A percentile compares a stretch with the other conserved stretches of the same genome.
These are phyloP conservation scores for Phyllostomus discolor DNA, from an alignment of 2,113 vertebrate genomes.

Conservation along the genomic window DNA sequence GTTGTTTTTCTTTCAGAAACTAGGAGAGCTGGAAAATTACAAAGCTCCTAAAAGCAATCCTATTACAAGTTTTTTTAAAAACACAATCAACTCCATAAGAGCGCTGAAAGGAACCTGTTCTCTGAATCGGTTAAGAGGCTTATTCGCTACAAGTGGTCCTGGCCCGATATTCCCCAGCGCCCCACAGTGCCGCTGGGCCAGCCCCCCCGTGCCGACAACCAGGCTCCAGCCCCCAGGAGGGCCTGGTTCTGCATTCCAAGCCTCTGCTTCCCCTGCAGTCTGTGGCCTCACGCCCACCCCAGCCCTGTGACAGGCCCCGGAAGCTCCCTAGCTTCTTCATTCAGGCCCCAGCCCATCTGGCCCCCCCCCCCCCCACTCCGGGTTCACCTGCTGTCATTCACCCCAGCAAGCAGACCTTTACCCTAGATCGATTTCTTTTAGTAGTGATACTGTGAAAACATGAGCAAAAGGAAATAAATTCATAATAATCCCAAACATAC, in stretches of 20 bases:
- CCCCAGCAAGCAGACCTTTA: background rate
- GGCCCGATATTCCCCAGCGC: background rate
- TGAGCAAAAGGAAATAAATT: background rate
- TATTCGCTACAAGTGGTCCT: background rate
- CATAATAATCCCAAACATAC: background rate
- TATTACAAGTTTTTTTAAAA: background rate
- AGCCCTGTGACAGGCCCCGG: background rate
- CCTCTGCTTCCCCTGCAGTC: background rate
- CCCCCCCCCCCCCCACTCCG: background rate
- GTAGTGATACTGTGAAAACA: background rate
- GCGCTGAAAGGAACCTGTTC: background rate
- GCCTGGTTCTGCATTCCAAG: background rate
- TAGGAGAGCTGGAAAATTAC: background rate
- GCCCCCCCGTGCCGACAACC: background rate
- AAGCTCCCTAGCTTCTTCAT: background rate
- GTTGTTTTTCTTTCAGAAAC: background rate
- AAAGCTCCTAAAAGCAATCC: background rate
- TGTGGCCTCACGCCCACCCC: background rate
- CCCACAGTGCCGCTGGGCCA: background rate
- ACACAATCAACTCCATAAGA: background rate
- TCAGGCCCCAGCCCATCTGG: background rate
- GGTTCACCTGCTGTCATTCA: background rate
- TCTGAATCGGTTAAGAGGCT: background rate
- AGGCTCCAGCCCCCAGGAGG: background rate
- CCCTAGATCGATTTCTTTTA: background rate